These are phyloP conservation scores for Trissolcus brochymenae DNA, from an alignment of 2,888 invertebrate species.

Conservation along the genomic window DNA sequence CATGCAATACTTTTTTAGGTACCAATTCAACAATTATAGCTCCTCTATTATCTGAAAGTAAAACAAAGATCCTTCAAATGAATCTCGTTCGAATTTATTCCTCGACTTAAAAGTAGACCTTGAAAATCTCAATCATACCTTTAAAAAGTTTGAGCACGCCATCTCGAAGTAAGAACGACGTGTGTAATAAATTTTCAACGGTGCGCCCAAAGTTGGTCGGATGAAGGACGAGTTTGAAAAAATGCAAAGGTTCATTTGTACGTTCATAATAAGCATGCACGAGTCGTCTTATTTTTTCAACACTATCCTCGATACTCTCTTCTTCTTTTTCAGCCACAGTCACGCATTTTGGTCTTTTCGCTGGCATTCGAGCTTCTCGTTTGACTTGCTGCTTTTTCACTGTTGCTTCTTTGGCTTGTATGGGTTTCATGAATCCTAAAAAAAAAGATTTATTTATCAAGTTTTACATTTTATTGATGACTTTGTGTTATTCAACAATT, in stretches of 20 bases:
- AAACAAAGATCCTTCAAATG: not conserved
- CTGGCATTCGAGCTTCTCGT: slow-evolving; percentile 61
- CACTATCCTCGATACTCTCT: slow-evolving; percentile 79
- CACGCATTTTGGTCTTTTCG: slow-evolving; percentile 79
- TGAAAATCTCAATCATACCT: slow-evolving; percentile 70
- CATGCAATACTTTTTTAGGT: slow-evolving; percentile 64
- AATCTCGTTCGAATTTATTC: not conserved
- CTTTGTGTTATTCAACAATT: too few species aligned
- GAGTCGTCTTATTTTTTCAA: slow-evolving; percentile 77
- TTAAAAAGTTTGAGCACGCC: slow-evolving; percentile 77
- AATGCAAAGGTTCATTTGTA: slow-evolving; percentile 77
- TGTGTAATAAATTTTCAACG: slow-evolving; percentile 82
- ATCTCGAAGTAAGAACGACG: slow-evolving; percentile 81
- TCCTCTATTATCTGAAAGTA: slow-evolving; percentile 60
- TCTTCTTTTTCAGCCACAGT: slow-evolving; percentile 78
- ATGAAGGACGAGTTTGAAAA: slow-evolving; percentile 80
- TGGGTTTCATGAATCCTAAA: slow-evolving; percentile 36
- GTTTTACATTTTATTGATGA: too few species aligned
- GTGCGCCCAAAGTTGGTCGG: slow-evolving; percentile 80
- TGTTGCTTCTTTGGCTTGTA: slow-evolving; percentile 25
- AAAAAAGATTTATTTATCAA: not conserved
- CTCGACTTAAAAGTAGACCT: not conserved
- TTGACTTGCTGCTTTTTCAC: slow-evolving; percentile 30
- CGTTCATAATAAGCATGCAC: slow-evolving; percentile 76
- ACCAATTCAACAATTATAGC: slow-evolving; percentile 66